These are phyloP conservation scores for Ailurus styani DNA, from an alignment of 2,113 vertebrate species.

Conservation along the genomic window DNA sequence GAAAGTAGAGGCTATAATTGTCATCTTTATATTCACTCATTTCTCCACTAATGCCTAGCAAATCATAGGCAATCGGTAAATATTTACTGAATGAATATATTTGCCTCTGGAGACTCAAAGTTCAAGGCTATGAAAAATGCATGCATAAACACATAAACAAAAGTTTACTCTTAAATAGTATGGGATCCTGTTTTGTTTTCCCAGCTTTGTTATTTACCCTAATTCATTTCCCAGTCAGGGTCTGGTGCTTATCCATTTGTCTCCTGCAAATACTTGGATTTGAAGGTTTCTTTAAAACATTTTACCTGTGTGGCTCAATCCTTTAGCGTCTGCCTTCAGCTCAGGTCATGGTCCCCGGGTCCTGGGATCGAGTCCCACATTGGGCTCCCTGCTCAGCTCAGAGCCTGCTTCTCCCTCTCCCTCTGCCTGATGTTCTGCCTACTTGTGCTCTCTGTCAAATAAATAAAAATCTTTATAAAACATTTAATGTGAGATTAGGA, in stretches of 20 bases:
- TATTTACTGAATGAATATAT: slow-evolving; percentile 2
- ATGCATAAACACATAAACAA: background rate
- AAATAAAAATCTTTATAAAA: too few species aligned
- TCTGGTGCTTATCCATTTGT: background rate
- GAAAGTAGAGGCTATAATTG: background rate
- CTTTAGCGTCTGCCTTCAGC: too few species aligned
- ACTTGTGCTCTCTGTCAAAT: too few species aligned
- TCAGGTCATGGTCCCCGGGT: too few species aligned
- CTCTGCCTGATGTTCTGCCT: too few species aligned
- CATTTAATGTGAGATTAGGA: too few species aligned
- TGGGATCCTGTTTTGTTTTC: background rate
- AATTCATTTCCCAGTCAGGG: background rate
- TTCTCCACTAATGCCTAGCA: background rate
- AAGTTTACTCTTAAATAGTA: background rate
- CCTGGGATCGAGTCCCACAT: too few species aligned
- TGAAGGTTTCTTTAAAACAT: background rate
- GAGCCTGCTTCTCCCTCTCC: too few species aligned
- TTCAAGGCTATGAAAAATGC: background rate
- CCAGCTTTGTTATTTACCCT: background rate
- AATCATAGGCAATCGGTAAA: background rate
- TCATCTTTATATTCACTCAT: background rate
- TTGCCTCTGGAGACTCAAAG: slow-evolving; percentile 21
- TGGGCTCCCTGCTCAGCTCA: too few species aligned
- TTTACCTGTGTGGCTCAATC: too few species aligned
- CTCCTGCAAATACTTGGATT: background rate